Base-by-base conservation (phyloP, 2,797 vertebrate genomes). In the Sebastes matsubarae region DNA sequence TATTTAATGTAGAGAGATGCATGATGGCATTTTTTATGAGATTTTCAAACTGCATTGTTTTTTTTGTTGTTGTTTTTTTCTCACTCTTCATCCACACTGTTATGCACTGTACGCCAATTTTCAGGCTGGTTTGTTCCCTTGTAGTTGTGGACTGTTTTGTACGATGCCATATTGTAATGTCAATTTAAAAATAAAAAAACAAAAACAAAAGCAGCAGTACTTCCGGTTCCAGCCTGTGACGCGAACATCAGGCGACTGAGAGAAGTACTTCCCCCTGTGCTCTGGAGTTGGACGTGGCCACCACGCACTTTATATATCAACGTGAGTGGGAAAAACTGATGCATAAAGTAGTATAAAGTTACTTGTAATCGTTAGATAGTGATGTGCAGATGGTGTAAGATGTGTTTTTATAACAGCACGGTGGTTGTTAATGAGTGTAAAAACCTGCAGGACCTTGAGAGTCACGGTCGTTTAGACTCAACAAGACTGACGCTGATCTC, bases 231-330 rank as follows among this genome's bases (percentile, higher is more conserved):
- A 38, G 30, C 3, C 25, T 4, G 14, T 89, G 88, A 87, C 81
- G 57, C 14, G 4, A 13, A 2, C 8, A 75, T 50, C 11, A 6
- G 0, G 14, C 14, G 38, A 42, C 29, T n/a, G n/a, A 4, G 7
- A 74, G 6, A 38, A 38, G 12, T 38, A 13, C 36, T 36, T 87
- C 74, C 77, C 34, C 34, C 12, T 27, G 30, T 81, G 25, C 64
- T 68, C 27, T 18, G 18, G 63, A 87, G 77, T 46, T 46, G 87
- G 86, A 94, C 92, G 93, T 92, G 92, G 88, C 71, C 75, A 5
- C 36, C 30, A 18, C 14, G 38, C 20, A 46, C 50, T 59, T 80
- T 20, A 74, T 52, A 90, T 63, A 90, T 69, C 63, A 70, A 90
- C 30, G 93, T 94, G 83, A 94, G 93, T 93, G 18, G 18, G n/a